Evolutionary conservation across 1,140 invertebrate species (phyloP).

Genomic region (Babylonia areolata): DNA sequence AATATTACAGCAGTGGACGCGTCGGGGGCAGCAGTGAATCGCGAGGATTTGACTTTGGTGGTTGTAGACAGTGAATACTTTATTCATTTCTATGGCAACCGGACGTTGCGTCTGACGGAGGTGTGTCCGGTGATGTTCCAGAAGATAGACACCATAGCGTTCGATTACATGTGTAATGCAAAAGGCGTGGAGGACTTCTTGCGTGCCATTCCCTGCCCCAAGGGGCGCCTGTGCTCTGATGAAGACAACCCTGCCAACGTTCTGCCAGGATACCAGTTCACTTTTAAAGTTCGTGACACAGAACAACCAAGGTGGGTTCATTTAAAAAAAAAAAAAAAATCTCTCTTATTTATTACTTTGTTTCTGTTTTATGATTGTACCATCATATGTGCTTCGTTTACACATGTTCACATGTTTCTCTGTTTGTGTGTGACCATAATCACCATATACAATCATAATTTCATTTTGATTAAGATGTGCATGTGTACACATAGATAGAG

Average conservation of each 20-base stretch:
- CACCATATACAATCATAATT: too few relatives aligned
- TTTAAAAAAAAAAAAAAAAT: too few relatives aligned
- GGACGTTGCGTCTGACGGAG: slow-evolving; percentile 78
- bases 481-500: too few relatives aligned
- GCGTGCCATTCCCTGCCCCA: slow-evolving; percentile 89
- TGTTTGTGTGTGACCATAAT: too few relatives aligned
- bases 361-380: too few relatives aligned
- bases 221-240: slow-evolving; percentile 87
- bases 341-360: too few relatives aligned
- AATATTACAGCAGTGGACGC: slow-evolving; percentile 85
- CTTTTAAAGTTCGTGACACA: slow-evolving; percentile 92
- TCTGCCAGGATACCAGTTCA: slow-evolving; percentile 92
- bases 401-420: too few relatives aligned
- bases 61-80: slow-evolving; percentile 92
- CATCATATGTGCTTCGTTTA: too few relatives aligned
- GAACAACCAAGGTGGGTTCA: slow-evolving; percentile 88
- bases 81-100: slow-evolving; percentile 90
- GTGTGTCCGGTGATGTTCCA: slow-evolving; percentile 91
- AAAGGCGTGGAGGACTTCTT: slow-evolving; percentile 88
- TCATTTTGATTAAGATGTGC: too few relatives aligned
- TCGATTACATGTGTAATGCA: slow-evolving; percentile 88
- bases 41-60: slow-evolving; percentile 85
- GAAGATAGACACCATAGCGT: slow-evolving; percentile 87
- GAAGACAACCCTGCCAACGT: slow-evolving; percentile 90
- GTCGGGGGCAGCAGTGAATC: slow-evolving; percentile 75